phyloP scores from a whole-genome alignment of 2,113 vertebrate species.

The Ameiurus melas region DNA sequence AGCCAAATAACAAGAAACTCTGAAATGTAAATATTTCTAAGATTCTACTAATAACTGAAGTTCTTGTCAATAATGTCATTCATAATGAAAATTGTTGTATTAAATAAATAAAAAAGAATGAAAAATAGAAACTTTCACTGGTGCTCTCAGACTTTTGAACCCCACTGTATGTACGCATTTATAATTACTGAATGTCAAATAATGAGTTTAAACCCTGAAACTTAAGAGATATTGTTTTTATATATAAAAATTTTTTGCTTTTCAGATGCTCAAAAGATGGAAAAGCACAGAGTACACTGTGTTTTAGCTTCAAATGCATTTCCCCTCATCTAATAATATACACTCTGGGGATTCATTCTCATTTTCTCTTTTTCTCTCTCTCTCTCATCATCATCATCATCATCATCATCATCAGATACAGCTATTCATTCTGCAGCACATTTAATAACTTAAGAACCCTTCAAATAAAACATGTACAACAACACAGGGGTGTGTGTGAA shows the following conservation, averaged over 20 bases:
- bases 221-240: no score
- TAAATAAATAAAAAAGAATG: not conserved
- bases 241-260: not conserved
- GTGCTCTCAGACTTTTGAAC: not conserved
- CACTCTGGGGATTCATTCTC: not conserved
- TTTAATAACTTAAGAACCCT: slow-evolving; percentile 70
- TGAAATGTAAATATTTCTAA: not conserved
- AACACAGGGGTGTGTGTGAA: slow-evolving; percentile 39
- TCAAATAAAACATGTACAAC: slow-evolving; percentile 65
- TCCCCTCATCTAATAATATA: not conserved
- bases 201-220: not conserved
- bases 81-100: not conserved
- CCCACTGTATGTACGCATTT: not conserved
- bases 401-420: no score
- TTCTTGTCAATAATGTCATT: not conserved
- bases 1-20: not conserved
- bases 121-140: not conserved
- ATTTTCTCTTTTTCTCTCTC: no score
- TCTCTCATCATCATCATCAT: no score
- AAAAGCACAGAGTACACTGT: not conserved
- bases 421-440: slow-evolving; percentile 66
- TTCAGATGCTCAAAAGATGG: not conserved
- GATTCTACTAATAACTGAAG: not conserved
- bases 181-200: not conserved
- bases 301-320: not conserved